These are phyloP conservation scores for Lasius fuliginosus DNA, from an alignment of 2,888 invertebrate genomes.

Conservation along the genomic window DNA sequence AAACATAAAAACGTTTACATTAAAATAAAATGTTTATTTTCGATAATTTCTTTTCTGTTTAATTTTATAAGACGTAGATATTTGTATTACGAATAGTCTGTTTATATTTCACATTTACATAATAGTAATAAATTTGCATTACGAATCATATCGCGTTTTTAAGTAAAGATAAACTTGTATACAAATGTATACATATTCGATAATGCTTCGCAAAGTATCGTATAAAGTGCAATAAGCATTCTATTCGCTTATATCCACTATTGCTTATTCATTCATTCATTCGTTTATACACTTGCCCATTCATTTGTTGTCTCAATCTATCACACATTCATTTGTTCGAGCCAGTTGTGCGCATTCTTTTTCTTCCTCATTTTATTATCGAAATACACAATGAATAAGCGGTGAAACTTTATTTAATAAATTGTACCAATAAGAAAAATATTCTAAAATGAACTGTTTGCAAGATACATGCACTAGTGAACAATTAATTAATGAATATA, in stretches of 20 bases:
- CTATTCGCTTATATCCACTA: conserved; percentile 2
- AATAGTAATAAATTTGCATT: background rate
- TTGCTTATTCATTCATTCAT: conserved; percentile 48
- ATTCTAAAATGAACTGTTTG: background rate
- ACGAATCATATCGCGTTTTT: background rate
- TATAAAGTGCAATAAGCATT: conserved; percentile 26
- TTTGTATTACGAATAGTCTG: background rate
- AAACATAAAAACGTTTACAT: background rate
- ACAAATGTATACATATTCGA: conserved; percentile 32
- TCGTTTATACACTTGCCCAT: conserved; percentile 42
- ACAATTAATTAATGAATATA: background rate
- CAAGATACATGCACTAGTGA: background rate
- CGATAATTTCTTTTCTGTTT: background rate
- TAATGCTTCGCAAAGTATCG: conserved; percentile 10
- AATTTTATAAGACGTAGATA: background rate
- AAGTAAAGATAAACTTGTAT: background rate
- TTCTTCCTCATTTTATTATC: conserved; percentile 39
- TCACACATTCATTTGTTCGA: conserved; percentile 37
- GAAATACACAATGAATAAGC: conserved; percentile 14
- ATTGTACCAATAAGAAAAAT: background rate
- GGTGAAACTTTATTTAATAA: conserved; percentile 12
- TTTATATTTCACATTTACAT: background rate
- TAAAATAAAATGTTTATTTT: background rate
- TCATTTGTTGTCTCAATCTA: conserved; percentile 46
- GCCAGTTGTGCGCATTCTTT: conserved; percentile 39